Evolutionary conservation across 2,888 invertebrate genomes (phyloP).

Genomic region (Ferrisia virgata): DNA sequence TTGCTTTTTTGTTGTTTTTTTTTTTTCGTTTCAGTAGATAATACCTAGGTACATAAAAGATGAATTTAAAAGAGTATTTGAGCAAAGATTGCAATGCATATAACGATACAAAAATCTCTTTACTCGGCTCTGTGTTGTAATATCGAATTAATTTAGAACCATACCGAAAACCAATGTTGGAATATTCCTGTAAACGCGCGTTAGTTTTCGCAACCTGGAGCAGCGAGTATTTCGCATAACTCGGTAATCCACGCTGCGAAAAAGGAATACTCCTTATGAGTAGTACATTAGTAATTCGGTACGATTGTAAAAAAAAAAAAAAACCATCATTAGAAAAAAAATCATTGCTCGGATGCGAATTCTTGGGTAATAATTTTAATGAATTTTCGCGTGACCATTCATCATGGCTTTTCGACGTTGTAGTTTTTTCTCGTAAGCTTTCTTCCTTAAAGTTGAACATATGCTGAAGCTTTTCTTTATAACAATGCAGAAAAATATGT

Average conservation of each 20-base stretch:
- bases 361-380: not conserved
- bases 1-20: no score
- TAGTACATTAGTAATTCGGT: not conserved
- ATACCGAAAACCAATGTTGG: not conserved
- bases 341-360: not conserved
- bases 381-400: not conserved
- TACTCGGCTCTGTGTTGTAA: not conserved
- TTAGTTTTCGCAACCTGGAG: not conserved
- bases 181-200: not conserved
- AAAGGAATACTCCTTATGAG: slow-evolving; percentile 1
- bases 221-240: not conserved
- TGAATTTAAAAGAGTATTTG: slow-evolving; percentile 1
- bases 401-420: not conserved
- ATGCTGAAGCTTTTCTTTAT: not conserved
- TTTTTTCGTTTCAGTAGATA: no score
- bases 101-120: not conserved
- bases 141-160: not conserved
- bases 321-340: not conserved
- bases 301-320: not conserved
- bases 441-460: not conserved
- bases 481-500: not conserved
- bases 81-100: not conserved
- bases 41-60: no score
- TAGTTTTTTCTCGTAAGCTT: not conserved
- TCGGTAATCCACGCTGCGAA: not conserved